Evolutionary conservation across 2,113 vertebrate species (phyloP), one percentile per base, ranked within the genome.

Genomic region (Podarcis raffonei): DNA sequence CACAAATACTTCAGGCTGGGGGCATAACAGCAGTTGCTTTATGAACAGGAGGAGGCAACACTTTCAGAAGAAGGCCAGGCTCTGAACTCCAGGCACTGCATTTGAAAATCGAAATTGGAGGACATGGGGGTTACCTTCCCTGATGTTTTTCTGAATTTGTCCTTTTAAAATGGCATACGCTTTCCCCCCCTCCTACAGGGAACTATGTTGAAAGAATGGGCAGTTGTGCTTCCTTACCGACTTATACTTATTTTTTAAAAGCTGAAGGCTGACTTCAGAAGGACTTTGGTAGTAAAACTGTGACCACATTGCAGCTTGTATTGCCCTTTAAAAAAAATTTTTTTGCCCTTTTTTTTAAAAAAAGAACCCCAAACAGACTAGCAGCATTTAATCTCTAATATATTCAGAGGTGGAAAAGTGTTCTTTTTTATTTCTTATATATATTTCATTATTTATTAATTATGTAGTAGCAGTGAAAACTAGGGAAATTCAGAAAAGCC

Each of bases 71-170:
- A 37, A 35, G 22, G 27, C 42, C 59, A 76, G 16, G 25, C 72
- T 83, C 72, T 76, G 57, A 88, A 76, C 35, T 30, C 53, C 66
- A 88, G 32, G 69, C 30, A 42, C 0, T 83, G 53, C 23, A 66
- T 88, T 88, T 75, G 80, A 83, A 75, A 88, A 75, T 32, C 87
- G 65, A 75, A 83, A 48, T 75, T 83, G 62, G 37, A 65, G 57
- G 71, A 75, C 57, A 20, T 23, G 23, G 35, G 30, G 80, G 53
- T 88, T 88, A 66, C 37, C 59, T 83, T 83, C 18, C 72, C 71
- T 35, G 69, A 88, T 76, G 37, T 65, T 75, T 65, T 81, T 72
- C 53, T 42, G 23, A 18, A n/a, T 42, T 65, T 88, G 69, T 88
- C 3, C 25, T 75, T 88, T 88, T 66, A 59, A 74, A 13, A 42